These are phyloP conservation scores for Watsonalla binaria DNA, from an alignment of 2,888 invertebrate genomes.

Conservation along the genomic window DNA sequence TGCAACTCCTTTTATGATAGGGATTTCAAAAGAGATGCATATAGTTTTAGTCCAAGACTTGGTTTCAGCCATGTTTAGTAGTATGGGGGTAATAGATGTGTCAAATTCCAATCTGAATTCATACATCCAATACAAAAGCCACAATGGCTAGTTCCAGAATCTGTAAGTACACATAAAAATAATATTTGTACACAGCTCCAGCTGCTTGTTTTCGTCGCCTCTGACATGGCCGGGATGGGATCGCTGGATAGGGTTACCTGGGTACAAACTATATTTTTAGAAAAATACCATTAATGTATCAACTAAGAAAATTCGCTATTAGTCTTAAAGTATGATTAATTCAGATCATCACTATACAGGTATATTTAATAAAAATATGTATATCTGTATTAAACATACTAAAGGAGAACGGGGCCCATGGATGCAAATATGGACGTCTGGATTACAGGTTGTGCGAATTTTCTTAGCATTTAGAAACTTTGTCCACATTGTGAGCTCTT, in stretches of 20 bases:
- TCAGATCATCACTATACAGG: constrained; percentile 12
- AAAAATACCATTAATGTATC: constrained; percentile 34
- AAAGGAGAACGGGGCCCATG: constrained; percentile 4
- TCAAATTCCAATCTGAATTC: too few relatives aligned
- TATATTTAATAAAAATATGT: constrained; percentile 9
- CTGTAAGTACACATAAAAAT: neutral
- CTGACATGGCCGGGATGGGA: constrained; percentile 73
- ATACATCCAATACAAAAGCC: too few relatives aligned
- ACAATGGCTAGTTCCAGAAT: too few relatives aligned
- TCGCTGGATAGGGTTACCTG: constrained; percentile 74
- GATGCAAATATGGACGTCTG: constrained; percentile 7
- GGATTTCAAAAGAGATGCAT: too few relatives aligned
- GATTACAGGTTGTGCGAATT: constrained; percentile 39
- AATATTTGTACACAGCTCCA: constrained; percentile 51
- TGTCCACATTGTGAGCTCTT: constrained; percentile 67
- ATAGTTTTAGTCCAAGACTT: too few relatives aligned
- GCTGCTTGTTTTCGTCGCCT: constrained; percentile 75
- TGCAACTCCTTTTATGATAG: too few relatives aligned
- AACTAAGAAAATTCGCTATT: constrained; percentile 51
- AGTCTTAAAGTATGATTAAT: constrained; percentile 19
- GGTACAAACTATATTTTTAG: constrained; percentile 56
- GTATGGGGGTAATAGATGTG: too few relatives aligned
- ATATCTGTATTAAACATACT: constrained; percentile 28
- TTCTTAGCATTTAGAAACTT: constrained; percentile 36
- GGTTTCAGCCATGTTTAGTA: too few relatives aligned